Base-by-base conservation (phyloP, 2,888 invertebrate genomes). In the Sthenelais limicola region DNA sequence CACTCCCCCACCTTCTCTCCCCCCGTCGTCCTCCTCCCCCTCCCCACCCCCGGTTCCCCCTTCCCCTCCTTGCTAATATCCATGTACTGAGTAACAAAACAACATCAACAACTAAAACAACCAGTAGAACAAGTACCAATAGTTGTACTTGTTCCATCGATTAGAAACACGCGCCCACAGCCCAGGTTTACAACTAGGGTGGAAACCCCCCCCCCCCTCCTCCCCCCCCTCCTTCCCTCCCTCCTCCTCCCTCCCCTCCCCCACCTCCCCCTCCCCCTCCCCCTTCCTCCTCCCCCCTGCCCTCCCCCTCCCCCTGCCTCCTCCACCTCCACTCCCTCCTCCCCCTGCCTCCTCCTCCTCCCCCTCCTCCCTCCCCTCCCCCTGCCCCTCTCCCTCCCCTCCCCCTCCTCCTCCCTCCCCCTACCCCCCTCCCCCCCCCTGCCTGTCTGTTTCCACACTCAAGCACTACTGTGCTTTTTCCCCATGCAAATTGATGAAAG, bases 401-500 rank as follows among this genome's bases (percentile, higher is more conserved):
- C 43, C 18, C 43, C 43, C 18, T 18, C 43, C 43, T 12, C 43
- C 43, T 18, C 43, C 18, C 43, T 43, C 43, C 9, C 43, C 18
- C 43, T 18, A 12, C 12, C 18, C 43, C 18, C 43, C 43, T 43
- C 12, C 18, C 43, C 18, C 43, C 43, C 18, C 4, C 7, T 12
- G 15, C 56, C 9, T 12, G 18, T 33, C 9, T 21, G 32, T 18
- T 33, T 33, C 30, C 4, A 21, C 3, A 3, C 18, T 12, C 32
- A 18, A 24, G 18, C 30, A 32, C 56, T 12, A 18, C 56, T 52
- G 3, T 24, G 5, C 56, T 56, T 33, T 56, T 56, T 56, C 30
- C 33, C 3, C 21, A 15, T 26, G 33, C 24, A 2, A 38, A 62
- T 62, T 62, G 62, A 62, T 38, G 62, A 38, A 35, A 21, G 38